phyloP scores from a whole-genome alignment of 2,113 vertebrate species.

The Electrona antarctica region DNA sequence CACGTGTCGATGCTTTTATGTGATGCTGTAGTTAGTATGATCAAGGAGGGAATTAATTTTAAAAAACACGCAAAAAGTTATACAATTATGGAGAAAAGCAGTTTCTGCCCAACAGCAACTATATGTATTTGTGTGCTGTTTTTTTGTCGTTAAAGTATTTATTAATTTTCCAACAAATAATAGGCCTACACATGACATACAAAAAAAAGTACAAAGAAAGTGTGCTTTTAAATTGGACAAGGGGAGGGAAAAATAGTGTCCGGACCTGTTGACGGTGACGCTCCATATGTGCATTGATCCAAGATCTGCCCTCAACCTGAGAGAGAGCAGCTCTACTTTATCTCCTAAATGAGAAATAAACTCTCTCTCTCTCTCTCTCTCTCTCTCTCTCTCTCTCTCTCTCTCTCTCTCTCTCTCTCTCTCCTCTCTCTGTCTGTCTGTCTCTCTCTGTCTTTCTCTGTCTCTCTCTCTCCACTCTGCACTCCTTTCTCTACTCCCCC shows the following conservation, averaged over 20 bases:
- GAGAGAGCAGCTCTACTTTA: slow-evolving; percentile 51
- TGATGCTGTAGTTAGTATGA: too few species aligned
- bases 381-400: slow-evolving; percentile 43
- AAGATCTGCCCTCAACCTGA: slow-evolving; percentile 16
- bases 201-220: too few species aligned
- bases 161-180: too few species aligned
- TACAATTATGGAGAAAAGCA: too few species aligned
- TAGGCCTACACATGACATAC: neutral
- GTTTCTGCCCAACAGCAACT: too few species aligned
- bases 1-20: too few species aligned
- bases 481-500: slow-evolving; percentile 9
- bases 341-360: slow-evolving; percentile 40
- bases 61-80: too few species aligned
- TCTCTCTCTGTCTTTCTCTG: slow-evolving; percentile 38
- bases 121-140: too few species aligned
- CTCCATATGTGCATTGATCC: slow-evolving; percentile 58
- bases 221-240: too few species aligned
- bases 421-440: slow-evolving; percentile 38
- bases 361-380: slow-evolving; percentile 60
- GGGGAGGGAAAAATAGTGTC: neutral
- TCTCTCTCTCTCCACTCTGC: slow-evolving; percentile 40
- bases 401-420: slow-evolving; percentile 25
- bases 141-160: too few species aligned
- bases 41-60: too few species aligned
- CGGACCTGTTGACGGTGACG: neutral